phyloP scores from a whole-genome alignment of 1,140 invertebrate species.

The Prorops nasuta region DNA sequence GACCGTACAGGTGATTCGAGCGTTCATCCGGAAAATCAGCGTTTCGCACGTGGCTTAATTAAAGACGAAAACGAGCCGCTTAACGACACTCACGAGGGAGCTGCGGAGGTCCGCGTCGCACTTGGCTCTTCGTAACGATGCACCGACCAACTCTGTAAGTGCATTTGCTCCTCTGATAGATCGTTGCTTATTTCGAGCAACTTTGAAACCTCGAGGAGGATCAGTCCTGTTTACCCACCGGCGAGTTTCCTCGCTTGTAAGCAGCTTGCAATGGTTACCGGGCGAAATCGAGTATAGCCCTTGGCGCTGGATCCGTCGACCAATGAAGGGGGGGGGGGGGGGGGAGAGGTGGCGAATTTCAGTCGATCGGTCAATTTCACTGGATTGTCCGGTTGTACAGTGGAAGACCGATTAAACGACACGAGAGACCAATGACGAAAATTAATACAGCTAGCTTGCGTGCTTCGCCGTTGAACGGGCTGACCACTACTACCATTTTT shows the following conservation, averaged over 20 bases:
- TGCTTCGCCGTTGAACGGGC: background rate
- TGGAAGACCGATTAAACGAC: constrained; percentile 36
- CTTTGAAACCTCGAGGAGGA: too few relatives aligned
- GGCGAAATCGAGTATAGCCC: too few relatives aligned
- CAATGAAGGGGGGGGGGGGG: background rate
- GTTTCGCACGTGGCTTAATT: constrained; percentile 28
- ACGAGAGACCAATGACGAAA: constrained; percentile 34
- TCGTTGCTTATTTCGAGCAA: too few relatives aligned
- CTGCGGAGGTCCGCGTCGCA: constrained; percentile 7
- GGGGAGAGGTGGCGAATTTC: constrained; percentile 14
- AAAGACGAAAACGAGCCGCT: constrained; percentile 29
- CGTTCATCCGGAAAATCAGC: background rate
- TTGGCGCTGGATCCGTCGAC: background rate
- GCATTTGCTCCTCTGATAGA: too few relatives aligned
- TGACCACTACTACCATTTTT: background rate
- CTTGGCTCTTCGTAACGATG: too few relatives aligned
- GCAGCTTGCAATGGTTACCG: too few relatives aligned
- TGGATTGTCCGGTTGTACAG: constrained; percentile 35
- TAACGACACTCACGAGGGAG: constrained; percentile 21
- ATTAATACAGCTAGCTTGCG: constrained; percentile 34
- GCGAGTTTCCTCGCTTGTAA: too few relatives aligned
- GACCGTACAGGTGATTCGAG: background rate
- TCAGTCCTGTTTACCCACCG: too few relatives aligned
- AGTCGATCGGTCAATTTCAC: constrained; percentile 35
- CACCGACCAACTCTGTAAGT: too few relatives aligned